These are phyloP conservation scores for Lithobius niger DNA, from an alignment of 1,140 invertebrate genomes.

Conservation along the genomic window DNA sequence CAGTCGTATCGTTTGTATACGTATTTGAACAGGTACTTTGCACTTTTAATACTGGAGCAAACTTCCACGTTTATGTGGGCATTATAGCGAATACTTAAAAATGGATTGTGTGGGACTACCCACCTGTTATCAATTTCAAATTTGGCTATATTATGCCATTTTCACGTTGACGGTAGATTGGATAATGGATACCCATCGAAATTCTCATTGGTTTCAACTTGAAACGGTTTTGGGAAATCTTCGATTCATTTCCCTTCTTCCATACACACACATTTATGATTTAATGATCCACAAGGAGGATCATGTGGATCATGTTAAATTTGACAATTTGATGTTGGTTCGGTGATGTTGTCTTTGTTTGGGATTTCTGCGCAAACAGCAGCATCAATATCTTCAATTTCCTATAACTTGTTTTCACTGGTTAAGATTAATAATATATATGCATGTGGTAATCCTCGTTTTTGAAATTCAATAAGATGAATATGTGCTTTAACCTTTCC, in stretches of 20 bases:
- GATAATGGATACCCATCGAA: neutral
- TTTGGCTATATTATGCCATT: neutral
- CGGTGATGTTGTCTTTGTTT: constrained; percentile 23
- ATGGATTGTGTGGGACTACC: neutral
- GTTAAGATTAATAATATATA: constrained; percentile 32
- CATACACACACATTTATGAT: constrained; percentile 18
- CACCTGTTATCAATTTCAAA: neutral
- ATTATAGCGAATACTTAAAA: neutral
- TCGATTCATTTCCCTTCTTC: constrained; percentile 12
- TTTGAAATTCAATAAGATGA: constrained; percentile 39
- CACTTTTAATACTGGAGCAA: neutral
- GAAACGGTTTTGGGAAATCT: constrained; percentile 1
- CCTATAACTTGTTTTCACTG: too few species aligned
- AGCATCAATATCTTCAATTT: too few species aligned
- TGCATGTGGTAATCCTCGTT: too few species aligned
- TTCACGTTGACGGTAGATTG: neutral
- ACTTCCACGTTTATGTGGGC: neutral
- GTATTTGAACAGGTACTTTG: neutral
- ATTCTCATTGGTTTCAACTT: neutral
- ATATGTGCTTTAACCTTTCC: constrained; percentile 27
- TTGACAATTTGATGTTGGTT: too few species aligned
- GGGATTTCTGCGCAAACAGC: constrained; percentile 42
- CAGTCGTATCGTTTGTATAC: neutral
- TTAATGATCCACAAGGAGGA: too few species aligned
- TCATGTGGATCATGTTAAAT: too few species aligned